phyloP scores from a whole-genome alignment of 2,888 invertebrate species.

The Cantharis rufa region DNA sequence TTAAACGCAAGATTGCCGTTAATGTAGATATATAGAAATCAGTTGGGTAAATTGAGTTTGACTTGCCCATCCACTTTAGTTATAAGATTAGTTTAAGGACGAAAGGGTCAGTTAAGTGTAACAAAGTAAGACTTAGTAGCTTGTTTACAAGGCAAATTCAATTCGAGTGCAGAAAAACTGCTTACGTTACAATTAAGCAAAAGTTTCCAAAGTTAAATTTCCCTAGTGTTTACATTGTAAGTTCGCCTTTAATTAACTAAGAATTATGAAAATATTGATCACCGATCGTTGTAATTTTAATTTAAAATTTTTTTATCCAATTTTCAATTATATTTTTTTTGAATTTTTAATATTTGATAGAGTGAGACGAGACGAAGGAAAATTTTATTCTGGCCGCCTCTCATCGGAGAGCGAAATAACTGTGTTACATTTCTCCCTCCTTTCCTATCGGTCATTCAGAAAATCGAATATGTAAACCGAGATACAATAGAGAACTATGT shows the following conservation, averaged over 20 bases:
- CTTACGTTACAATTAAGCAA: neutral
- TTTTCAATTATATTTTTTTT: neutral
- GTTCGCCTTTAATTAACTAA: neutral
- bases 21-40: neutral
- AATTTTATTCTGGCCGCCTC: no score
- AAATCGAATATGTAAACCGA: no score
- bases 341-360: neutral
- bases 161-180: neutral
- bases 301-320: neutral
- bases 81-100: constrained; percentile 8
- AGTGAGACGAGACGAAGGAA: no score
- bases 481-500: no score
- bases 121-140: constrained; percentile 1
- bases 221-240: neutral
- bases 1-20: neutral
- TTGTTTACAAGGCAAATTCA: constrained; percentile 7
- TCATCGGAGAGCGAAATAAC: no score
- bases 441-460: no score
- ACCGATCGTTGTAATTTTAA: neutral
- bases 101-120: constrained; percentile 5
- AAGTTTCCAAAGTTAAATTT: neutral
- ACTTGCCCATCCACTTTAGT: constrained; percentile 14
- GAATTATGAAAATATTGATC: neutral
- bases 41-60: constrained; percentile 20
- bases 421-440: no score